Evolutionary conservation across 2,888 invertebrate genomes (phyloP).

Genomic region (Gryllus longicercus): DNA sequence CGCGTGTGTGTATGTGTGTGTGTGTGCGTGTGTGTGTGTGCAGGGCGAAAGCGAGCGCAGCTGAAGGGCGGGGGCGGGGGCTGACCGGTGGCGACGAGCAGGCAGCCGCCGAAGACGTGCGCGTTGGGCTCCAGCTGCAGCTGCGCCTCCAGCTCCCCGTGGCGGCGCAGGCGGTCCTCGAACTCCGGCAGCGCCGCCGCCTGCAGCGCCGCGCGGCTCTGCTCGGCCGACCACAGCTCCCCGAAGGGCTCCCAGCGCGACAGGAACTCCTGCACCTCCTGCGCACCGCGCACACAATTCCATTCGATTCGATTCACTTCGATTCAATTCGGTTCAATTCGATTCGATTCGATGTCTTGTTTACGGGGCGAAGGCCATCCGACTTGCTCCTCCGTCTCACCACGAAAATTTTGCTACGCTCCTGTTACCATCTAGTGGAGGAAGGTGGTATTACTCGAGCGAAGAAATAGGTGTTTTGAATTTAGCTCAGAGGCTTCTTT

Average conservation of each 20-base stretch:
- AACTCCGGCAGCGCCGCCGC: conserved; percentile 72
- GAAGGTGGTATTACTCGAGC: too few relatives aligned
- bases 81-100: conserved; percentile 76
- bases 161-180: conserved; percentile 67
- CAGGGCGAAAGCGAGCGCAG: too few relatives aligned
- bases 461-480: too few relatives aligned
- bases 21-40: too few relatives aligned
- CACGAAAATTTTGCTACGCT: too few relatives aligned
- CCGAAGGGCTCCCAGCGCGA: conserved; percentile 85
- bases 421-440: too few relatives aligned
- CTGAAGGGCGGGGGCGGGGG: background rate
- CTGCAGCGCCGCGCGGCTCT: conserved; percentile 74
- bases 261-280: conserved; percentile 79
- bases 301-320: too few relatives aligned
- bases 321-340: background rate
- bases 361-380: background rate
- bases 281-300: conserved; percentile 40
- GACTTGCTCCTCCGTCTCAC: too few relatives aligned
- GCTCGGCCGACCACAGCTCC: conserved; percentile 64
- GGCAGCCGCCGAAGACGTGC: conserved; percentile 66
- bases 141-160: conserved; percentile 72
- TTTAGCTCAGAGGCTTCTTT: too few relatives aligned
- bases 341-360: background rate
- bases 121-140: conserved; percentile 67
- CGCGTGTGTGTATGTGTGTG: too few relatives aligned